These are phyloP conservation scores for Bombus superbus DNA, from an alignment of 1,140 invertebrate genomes.

Conservation along the genomic window DNA sequence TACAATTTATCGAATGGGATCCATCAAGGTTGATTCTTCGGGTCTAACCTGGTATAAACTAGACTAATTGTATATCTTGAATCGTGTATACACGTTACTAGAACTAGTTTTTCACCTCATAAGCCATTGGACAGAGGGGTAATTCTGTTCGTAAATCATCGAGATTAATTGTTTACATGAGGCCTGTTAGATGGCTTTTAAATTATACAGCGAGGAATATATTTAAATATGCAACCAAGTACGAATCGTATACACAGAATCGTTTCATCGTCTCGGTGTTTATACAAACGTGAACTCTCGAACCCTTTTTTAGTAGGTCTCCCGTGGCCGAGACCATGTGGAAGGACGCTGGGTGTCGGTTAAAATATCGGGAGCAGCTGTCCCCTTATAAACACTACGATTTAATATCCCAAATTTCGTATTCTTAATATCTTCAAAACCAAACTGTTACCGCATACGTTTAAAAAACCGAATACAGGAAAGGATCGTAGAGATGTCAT, in stretches of 20 bases:
- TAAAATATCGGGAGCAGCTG: slow-evolving; percentile 62
- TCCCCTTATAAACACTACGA: slow-evolving; percentile 44
- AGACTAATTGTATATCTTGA: neutral
- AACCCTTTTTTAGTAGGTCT: slow-evolving; percentile 47
- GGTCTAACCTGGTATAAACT: neutral
- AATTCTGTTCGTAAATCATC: neutral
- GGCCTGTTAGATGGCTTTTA: neutral
- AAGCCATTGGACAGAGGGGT: neutral
- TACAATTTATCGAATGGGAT: slow-evolving; percentile 55
- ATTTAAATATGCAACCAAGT: neutral
- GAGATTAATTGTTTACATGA: neutral
- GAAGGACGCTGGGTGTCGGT: slow-evolving; percentile 28
- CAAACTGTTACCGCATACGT: slow-evolving; percentile 3
- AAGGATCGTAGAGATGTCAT: neutral
- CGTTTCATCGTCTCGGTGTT: slow-evolving; percentile 40
- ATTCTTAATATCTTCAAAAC: slow-evolving; percentile 11
- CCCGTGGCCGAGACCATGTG: slow-evolving; percentile 45
- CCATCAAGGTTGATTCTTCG: slow-evolving; percentile 3
- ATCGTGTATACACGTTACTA: neutral
- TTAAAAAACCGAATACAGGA: neutral
- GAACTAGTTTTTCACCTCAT: neutral
- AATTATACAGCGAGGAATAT: neutral
- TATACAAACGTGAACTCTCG: slow-evolving; percentile 27
- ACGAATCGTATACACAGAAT: too few relatives aligned
- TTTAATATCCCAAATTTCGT: slow-evolving; percentile 15